These are phyloP conservation scores for Protomyctophum bolini DNA, from an alignment of 2,113 vertebrate genomes.

Conservation along the genomic window DNA sequence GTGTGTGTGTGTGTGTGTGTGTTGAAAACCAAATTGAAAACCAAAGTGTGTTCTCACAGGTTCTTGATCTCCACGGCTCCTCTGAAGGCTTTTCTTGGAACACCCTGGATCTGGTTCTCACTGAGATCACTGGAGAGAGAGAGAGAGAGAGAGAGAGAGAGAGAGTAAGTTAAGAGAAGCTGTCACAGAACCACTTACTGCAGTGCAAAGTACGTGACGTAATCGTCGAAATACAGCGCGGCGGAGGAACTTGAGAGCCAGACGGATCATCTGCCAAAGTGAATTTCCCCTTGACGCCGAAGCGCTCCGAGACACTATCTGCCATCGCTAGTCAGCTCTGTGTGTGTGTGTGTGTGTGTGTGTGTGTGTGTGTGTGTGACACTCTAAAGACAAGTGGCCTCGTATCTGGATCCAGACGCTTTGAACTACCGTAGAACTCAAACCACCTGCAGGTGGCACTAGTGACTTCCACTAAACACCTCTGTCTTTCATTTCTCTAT, in stretches of 20 bases:
- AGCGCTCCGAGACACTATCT: slow-evolving; percentile 43
- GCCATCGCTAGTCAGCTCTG: slow-evolving; percentile 40
- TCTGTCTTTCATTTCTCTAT: slow-evolving; percentile 14
- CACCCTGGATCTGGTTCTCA: slow-evolving; percentile 97
- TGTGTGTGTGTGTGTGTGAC: no score
- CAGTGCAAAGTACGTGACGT: slow-evolving; percentile 52
- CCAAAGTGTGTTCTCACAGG: slow-evolving; percentile 82
- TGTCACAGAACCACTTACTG: slow-evolving; percentile 49
- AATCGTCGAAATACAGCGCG: slow-evolving; percentile 53
- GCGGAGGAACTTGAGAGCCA: slow-evolving; percentile 30
- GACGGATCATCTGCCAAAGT: slow-evolving; percentile 51
- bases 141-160: slow-evolving; percentile 17
- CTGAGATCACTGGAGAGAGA: slow-evolving; percentile 87
- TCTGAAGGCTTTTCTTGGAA: slow-evolving; percentile 97
- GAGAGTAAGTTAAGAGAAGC: slow-evolving; percentile 38
- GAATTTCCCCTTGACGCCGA: slow-evolving; percentile 38
- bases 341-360: no score
- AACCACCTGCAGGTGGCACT: slow-evolving; percentile 66
- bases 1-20: no score
- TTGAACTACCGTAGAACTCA: slow-evolving; percentile 21
- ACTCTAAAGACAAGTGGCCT: slow-evolving; percentile 38
- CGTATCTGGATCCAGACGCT: slow-evolving; percentile 28
- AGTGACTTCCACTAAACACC: slow-evolving; percentile 44
- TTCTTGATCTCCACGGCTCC: slow-evolving; percentile 98
- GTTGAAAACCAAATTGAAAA: no score